Base-by-base conservation (phyloP, 2,888 invertebrate genomes). In the Exocentrus adspersus region DNA sequence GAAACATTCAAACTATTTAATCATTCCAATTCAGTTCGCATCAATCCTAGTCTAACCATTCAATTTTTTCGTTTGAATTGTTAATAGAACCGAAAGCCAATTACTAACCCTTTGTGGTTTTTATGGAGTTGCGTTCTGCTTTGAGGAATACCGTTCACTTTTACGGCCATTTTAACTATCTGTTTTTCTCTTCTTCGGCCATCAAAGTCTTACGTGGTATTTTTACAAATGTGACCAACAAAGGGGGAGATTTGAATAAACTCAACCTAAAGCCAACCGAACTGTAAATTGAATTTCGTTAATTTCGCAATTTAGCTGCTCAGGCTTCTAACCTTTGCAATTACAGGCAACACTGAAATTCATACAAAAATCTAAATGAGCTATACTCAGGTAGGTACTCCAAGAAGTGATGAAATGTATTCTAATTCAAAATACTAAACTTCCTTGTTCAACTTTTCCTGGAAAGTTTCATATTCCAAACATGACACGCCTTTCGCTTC, bases 231-330 rank as follows among this genome's bases (percentile, higher is more conserved):
- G 48, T 1, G 17, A 16, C 32, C 2, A 28, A n/a, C 42, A 32
- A 53, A 56, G 28, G 43, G 20, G 2, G 6, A 56, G 57, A 61
- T 62, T 62, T 62, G 50, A 62, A 62, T 62, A 56, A 57, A 56
- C 45, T 28, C 51, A 50, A 56, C 32, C 46, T 48, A 19, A 41
- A 62, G 46, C 20, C 48, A 48, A 46, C 56, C 42, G 42, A 56
- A 48, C 53, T 62, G 62, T 48, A 56, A 62, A 62, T 62, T 62
- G 62, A 60, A 62, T 62, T 56, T 50, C 14, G 37, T 28, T 59
- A 51, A 59, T 51, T 58, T 58, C 12, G 24, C 48, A 24, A 41
- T 58, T 58, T 14, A 41, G 17, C 48, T 58, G 58, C 58, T 19
- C 2, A 16, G 41, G 6, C 32, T 53, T 48, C 28, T 48, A 14